phyloP scores from a whole-genome alignment of 2,888 invertebrate genomes.

The Dioctria rufipes region DNA sequence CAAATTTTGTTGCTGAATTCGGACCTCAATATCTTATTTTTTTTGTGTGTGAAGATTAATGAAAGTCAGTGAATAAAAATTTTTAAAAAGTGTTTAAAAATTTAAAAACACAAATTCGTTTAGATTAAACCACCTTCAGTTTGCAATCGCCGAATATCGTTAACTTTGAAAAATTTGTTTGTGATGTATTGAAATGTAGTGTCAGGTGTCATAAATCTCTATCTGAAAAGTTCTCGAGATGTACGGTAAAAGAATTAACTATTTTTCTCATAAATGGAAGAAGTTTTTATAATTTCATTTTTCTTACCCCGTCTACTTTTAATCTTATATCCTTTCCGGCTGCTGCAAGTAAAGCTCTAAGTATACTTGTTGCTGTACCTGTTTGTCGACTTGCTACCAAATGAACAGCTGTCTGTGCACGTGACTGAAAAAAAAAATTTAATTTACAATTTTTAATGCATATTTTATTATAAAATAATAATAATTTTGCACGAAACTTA shows the following conservation, averaged over 20 bases:
- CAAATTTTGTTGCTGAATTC: too few species aligned
- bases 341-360: conserved; percentile 88
- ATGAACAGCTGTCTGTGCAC: conserved; percentile 95
- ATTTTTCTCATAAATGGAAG: neutral
- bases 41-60: too few species aligned
- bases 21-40: too few species aligned
- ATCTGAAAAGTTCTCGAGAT: too few species aligned
- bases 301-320: conserved; percentile 89
- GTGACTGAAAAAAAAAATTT: conserved; percentile 76
- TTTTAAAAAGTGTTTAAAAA: too few species aligned
- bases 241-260: neutral
- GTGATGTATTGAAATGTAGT: neutral
- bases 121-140: neutral
- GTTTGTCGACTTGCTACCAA: conserved; percentile 94
- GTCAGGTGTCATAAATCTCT: neutral
- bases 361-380: conserved; percentile 91
- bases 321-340: conserved; percentile 92
- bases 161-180: neutral
- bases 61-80: too few species aligned
- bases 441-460: neutral
- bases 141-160: neutral
- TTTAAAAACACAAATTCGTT: too few species aligned
- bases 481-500: neutral
- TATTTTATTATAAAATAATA: too few species aligned
- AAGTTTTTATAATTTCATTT: conserved; percentile 36